Percentiles rank a stretch among this genome's conserved stretches.
Evolutionary conservation across 2,888 invertebrate genomes (phyloP).

Genomic region (Macroteleia sp.): DNA sequence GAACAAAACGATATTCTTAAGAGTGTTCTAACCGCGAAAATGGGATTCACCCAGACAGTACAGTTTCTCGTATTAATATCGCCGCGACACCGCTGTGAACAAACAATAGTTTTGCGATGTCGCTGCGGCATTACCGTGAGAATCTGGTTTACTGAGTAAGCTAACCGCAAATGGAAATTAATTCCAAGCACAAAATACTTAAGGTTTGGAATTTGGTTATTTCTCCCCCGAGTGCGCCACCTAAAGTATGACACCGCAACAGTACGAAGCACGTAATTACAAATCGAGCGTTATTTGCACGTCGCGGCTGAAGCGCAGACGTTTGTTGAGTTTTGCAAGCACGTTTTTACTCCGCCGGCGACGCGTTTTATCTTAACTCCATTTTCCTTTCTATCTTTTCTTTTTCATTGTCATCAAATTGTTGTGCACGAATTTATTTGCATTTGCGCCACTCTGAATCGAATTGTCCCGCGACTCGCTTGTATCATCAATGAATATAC

Average conservation of each 20-base stretch:
- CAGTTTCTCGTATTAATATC: too few relatives aligned
- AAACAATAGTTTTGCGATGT: too few relatives aligned
- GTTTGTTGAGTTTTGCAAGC: slow-evolving; percentile 6
- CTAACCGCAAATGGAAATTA: too few relatives aligned
- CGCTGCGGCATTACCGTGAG: too few relatives aligned
- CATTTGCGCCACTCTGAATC: slow-evolving; percentile 21
- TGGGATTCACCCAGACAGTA: too few relatives aligned
- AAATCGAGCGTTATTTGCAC: slow-evolving; percentile 24
- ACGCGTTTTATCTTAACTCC: slow-evolving; percentile 11
- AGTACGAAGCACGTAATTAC: slow-evolving; percentile 9
- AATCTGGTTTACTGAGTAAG: too few relatives aligned
- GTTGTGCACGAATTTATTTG: slow-evolving; percentile 10
- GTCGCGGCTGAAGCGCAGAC: slow-evolving; percentile 5
- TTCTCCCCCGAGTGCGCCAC: too few relatives aligned
- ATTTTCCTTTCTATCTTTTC: slow-evolving; percentile 22
- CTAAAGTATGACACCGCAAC: slow-evolving; percentile 4
- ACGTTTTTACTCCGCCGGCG: slow-evolving; percentile 20
- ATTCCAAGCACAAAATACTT: too few relatives aligned
- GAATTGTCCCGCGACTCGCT: slow-evolving; percentile 1
- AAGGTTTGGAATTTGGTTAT: too few relatives aligned
- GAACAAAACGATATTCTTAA: too few relatives aligned
- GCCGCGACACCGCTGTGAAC: too few relatives aligned
- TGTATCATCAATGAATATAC: slow-evolving; percentile 18
- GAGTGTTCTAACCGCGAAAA: too few relatives aligned
- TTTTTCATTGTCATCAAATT: slow-evolving; percentile 26